phyloP scores from a whole-genome alignment of 2,888 invertebrate species.

The Eupithecia insigniata region DNA sequence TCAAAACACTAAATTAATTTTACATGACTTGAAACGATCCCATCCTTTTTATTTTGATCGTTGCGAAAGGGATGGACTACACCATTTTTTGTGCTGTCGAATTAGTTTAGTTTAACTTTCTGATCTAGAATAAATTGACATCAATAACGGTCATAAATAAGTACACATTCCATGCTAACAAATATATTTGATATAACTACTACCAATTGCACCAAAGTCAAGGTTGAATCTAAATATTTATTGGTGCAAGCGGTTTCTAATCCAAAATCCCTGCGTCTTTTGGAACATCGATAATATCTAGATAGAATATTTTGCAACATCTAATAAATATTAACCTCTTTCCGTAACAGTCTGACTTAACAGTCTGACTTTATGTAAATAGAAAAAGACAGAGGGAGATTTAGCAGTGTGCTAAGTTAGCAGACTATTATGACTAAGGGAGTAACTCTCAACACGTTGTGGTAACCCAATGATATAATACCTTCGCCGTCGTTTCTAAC shows the following conservation, averaged over 20 bases:
- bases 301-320: neutral
- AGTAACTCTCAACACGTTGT: neutral
- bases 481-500: neutral
- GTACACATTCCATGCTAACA: neutral
- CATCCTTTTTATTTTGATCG: neutral
- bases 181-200: slow-evolving; percentile 8
- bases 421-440: too few relatives aligned
- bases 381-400: too few relatives aligned
- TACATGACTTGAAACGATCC: neutral
- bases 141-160: neutral
- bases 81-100: neutral
- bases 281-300: slow-evolving; percentile 13
- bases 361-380: too few relatives aligned
- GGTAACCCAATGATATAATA: neutral
- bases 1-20: neutral
- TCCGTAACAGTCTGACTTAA: too few relatives aligned
- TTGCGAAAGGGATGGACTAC: neutral
- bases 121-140: neutral
- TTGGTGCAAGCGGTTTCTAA: slow-evolving; percentile 17
- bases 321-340: neutral
- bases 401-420: too few relatives aligned
- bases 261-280: slow-evolving; percentile 29
- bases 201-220: slow-evolving; percentile 9
- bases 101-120: neutral
- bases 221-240: neutral